Percentiles rank a stretch among this genome's conserved stretches.
These are phyloP conservation scores for Notechis scutatus DNA, from an alignment of 2,113 vertebrate species.

Conservation along the genomic window DNA sequence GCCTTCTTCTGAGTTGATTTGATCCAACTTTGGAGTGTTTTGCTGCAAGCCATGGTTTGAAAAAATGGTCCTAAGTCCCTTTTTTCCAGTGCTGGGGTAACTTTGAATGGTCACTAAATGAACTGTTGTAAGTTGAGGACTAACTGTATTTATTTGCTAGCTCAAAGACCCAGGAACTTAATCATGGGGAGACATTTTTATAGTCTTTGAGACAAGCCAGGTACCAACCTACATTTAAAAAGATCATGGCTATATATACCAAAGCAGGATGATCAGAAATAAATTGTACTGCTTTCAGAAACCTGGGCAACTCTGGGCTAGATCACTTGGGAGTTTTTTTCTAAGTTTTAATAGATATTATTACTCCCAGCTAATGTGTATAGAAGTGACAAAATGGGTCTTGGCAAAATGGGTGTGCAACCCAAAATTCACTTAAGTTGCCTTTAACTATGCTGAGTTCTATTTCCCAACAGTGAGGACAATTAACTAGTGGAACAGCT, in stretches of 20 bases:
- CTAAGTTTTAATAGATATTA: too few species aligned
- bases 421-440: background rate
- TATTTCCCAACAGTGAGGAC: too few species aligned
- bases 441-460: background rate
- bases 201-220: background rate
- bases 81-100: too few species aligned
- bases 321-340: background rate
- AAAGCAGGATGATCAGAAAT: background rate
- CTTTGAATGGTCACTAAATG: too few species aligned
- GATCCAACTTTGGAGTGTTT: too few species aligned
- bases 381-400: background rate
- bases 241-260: background rate
- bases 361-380: background rate
- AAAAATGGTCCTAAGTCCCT: too few species aligned
- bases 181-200: background rate
- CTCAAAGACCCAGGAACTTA: background rate
- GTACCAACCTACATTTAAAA: background rate
- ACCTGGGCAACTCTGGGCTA: background rate
- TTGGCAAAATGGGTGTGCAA: background rate
- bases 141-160: background rate
- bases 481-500: too few species aligned
- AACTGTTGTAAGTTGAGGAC: too few species aligned
- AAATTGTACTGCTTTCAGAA: background rate
- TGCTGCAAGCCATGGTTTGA: too few species aligned
- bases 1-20: too few species aligned